Conservation (phyloP, 2,113 vertebrate species). For the Melospiza melodia region DNA sequence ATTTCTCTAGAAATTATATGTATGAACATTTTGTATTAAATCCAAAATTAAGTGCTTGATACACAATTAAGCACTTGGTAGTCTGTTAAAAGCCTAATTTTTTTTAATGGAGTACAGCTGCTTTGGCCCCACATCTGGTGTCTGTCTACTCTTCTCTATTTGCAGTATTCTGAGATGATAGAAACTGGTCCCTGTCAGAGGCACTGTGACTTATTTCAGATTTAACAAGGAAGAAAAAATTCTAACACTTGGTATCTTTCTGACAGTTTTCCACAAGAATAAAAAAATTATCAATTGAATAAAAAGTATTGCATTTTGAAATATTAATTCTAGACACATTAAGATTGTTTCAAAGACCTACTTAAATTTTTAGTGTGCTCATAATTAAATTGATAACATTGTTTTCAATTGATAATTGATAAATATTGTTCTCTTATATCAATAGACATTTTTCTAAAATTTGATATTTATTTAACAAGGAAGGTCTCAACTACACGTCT, state of each 20-base stretch:
- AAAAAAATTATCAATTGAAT: neutral
- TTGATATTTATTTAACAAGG: neutral
- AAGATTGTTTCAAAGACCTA: neutral
- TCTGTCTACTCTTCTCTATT: neutral
- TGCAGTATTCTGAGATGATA: neutral
- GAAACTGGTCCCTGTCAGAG: neutral
- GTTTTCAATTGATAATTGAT: neutral
- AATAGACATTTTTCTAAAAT: neutral
- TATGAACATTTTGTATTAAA: neutral
- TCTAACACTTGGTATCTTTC: neutral
- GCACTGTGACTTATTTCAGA: neutral
- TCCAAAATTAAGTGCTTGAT: neutral
- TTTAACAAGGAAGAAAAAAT: neutral
- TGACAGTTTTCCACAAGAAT: neutral
- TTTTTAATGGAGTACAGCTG: neutral
- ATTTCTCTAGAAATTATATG: neutral
- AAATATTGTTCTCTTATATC: fast-evolving
- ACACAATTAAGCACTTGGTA: neutral
- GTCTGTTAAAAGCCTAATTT: neutral
- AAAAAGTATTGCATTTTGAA: neutral
- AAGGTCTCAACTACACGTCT: neutral
- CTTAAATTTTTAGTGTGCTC: neutral
- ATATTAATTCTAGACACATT: neutral
- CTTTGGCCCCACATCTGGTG: neutral
- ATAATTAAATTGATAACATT: neutral